Base-by-base conservation (phyloP, 2,113 vertebrate species). In the Coracopsis vasa region DNA sequence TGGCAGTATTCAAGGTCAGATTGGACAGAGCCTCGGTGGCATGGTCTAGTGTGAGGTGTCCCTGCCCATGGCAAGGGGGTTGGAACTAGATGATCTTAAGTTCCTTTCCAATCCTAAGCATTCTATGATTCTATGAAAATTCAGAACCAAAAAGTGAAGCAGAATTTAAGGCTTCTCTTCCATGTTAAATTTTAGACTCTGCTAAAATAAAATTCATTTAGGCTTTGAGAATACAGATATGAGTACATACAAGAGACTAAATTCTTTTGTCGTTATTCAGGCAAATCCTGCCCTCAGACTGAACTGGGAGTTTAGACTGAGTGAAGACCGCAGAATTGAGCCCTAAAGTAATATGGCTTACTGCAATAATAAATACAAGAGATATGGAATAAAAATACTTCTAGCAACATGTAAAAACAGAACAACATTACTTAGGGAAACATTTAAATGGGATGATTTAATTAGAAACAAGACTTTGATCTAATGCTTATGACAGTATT, bases 391-490 rank as follows among this genome's bases (percentile, higher is more conserved):
- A 74, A 92, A 89, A 95, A 92, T 75, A 73, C 54, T 83, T 51
- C 50, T 85, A 94, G 89, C 27, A 88, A 92, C 48, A 89, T 56
- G 65, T 44, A 95, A 90, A 71, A 84, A 71, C 16, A 6, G 39
- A 93, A 71, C 6, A 92, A 53, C 33, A 70, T 82, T 81, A 83
- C 78, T 94, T 86, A 94, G 71, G 77, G 69, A 89, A 94, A 83
- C 79, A 81, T 93, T 96, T 51, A 89, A 81, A 95, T 92, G 24
- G 67, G 17, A 88, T 91, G 87, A 95, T 91, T 95, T 96, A 95
- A 96, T 95, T 96, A 94, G 69, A 80, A 96, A 84, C 61, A 88
- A 91, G 81, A 66, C 92, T 97, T 96, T 94, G 92, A 97, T 95
- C 89, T 92, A 91, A 84, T 85, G 89, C 65, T 88, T 92, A 70